Percentiles rank a stretch among this genome's conserved stretches.
These are phyloP conservation scores for Chymomyza costata DNA, from an alignment of 1,140 invertebrate genomes.

Conservation along the genomic window DNA sequence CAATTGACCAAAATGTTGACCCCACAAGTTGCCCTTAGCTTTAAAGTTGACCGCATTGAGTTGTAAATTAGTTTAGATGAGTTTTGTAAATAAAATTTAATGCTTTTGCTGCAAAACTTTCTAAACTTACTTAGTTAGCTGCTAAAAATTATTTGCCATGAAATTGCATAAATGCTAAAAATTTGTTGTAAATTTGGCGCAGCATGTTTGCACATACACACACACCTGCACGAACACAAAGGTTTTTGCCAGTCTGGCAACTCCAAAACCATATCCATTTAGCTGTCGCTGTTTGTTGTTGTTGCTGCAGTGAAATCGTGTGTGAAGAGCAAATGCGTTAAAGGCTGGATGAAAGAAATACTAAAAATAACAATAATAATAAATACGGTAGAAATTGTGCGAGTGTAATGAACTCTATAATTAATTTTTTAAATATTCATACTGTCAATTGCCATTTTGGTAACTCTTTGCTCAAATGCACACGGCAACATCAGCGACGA, in stretches of 20 bases:
- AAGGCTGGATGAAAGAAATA: constrained; percentile 36
- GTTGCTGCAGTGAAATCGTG: constrained; percentile 48
- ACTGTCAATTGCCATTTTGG: background rate
- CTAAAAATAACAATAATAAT: constrained; percentile 39
- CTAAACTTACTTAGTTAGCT: too few species aligned
- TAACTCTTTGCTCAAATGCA: constrained; percentile 11
- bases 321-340: constrained; percentile 47
- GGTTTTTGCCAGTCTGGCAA: constrained; percentile 45
- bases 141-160: too few species aligned
- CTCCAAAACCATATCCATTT: constrained; percentile 24
- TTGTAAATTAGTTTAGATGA: too few species aligned
- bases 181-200: too few species aligned
- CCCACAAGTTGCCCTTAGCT: too few species aligned
- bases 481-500: constrained; percentile 22
- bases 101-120: too few species aligned
- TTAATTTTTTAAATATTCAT: background rate
- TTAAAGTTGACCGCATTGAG: too few species aligned
- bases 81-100: too few species aligned
- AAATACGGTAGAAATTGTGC: constrained; percentile 33
- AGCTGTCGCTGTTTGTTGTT: constrained; percentile 34
- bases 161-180: too few species aligned
- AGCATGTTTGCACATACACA: too few species aligned
- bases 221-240: constrained; percentile 14
- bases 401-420: constrained; percentile 40
- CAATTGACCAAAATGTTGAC: constrained; percentile 13